Percentiles rank a stretch among this genome's conserved stretches.
Conservation (phyloP, 2,797 vertebrate species). For the Borostomias antarcticus region DNA sequence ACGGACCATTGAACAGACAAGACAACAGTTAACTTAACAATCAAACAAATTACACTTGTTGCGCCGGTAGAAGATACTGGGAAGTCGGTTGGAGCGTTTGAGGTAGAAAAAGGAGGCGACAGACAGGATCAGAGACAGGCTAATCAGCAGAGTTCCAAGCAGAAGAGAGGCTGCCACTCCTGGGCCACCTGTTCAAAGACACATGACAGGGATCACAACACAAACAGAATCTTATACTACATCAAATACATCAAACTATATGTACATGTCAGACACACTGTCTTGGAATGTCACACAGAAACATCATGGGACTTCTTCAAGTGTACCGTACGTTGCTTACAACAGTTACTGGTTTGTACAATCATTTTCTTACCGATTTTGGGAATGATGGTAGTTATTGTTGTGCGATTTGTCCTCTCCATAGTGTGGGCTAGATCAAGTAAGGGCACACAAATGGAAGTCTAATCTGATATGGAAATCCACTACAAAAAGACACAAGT, state of each 20-base stretch:
- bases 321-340: not conserved
- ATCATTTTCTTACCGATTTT: slow-evolving; percentile 75
- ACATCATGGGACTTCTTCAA: too few species aligned
- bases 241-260: not conserved
- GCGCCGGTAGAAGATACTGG: slow-evolving; percentile 85
- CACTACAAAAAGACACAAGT: not conserved
- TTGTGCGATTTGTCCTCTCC: slow-evolving; percentile 68
- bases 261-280: not conserved
- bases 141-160: slow-evolving; percentile 89
- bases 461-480: not conserved
- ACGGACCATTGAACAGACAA: not conserved
- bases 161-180: slow-evolving; percentile 90
- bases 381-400: slow-evolving; percentile 68
- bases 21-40: not conserved
- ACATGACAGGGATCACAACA: slow-evolving; percentile 5
- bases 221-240: not conserved
- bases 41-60: slow-evolving; percentile 82
- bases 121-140: slow-evolving; percentile 89
- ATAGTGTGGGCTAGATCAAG: slow-evolving; percentile 61
- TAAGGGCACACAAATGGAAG: slow-evolving; percentile 22
- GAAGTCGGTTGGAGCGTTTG: slow-evolving; percentile 91
- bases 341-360: not conserved
- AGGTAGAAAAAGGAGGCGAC: slow-evolving; percentile 97
- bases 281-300: not conserved
- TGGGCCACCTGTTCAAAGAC: slow-evolving; percentile 79